Base-by-base conservation (phyloP, 2,113 vertebrate species). In the Ceyx cyanopectus region DNA sequence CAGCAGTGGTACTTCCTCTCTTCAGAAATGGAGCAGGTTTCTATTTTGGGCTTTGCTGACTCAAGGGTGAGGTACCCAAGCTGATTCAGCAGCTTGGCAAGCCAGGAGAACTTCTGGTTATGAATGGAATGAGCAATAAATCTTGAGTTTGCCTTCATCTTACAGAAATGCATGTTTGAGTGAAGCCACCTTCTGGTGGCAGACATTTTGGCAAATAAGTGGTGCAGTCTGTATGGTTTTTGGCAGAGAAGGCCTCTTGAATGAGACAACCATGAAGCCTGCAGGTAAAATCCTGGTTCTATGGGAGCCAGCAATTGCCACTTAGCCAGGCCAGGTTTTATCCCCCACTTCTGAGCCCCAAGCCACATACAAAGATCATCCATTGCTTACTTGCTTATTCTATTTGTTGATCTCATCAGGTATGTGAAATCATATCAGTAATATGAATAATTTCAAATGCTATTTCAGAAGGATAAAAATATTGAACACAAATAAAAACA, bases 31-130 rank as follows among this genome's bases (percentile, higher is more conserved):
- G 72, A 87, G 79, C 87, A 40, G 85, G 85, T 85, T 95, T 94
- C 93, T 95, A 88, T 96, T 96, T 94, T 30, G 22, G 92, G 88
- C 88, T 93, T 67, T 92, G 92, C 90, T 95, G 96, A 96, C 92
- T 96, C 90, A 93, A 95, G 93, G 90, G 57, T 95, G 92, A 95
- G 76, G 82, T 88, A 87, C 93, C 76, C 82, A 19, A 46, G 94
- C 92, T 95, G 93, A 96, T 37, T 93, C 93, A 96, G 93, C 94
- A 93, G 92, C 81, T 90, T 86, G 88, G 92, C 79, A 78, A 95
- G 68, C n/a, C 88, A 78, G 65, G 57, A 77, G 82, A 56, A 87
- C 65, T 95, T 75, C 90, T 95, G 72, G 76, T 83, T 77, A 88
- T 85, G 80, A 92, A 88, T 75, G 90, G 77, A 94, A 93, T 27